phyloP scores from a whole-genome alignment of 2,888 invertebrate genomes.

The Melinaea menophilus region DNA sequence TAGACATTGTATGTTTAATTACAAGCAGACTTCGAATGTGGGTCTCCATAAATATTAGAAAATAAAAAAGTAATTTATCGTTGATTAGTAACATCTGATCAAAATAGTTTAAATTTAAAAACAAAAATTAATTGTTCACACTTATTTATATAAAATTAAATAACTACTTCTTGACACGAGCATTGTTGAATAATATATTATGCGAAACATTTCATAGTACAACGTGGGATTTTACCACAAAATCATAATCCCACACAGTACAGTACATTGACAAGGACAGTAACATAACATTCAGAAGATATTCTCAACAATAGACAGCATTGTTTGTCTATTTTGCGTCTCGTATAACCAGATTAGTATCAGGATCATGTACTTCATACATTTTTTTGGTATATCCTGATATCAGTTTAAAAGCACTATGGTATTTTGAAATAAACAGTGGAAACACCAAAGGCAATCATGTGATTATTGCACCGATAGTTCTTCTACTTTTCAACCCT shows the following conservation, averaged over 20 bases:
- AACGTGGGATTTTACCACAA: background rate
- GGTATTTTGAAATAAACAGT: too few species aligned
- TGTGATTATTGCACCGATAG: too few species aligned
- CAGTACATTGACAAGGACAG: constrained; percentile 3
- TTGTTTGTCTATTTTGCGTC: constrained; percentile 20
- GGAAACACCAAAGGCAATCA: too few species aligned
- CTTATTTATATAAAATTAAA: too few species aligned
- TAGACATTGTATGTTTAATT: constrained; percentile 15
- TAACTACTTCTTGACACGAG: too few species aligned
- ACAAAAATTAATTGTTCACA: too few species aligned
- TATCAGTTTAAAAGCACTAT: too few species aligned
- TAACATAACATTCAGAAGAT: constrained; percentile 8
- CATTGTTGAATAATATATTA: background rate
- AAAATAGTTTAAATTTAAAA: too few species aligned
- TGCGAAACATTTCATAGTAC: background rate
- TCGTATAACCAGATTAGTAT: constrained; percentile 17
- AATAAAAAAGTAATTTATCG: background rate
- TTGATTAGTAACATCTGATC: too few species aligned
- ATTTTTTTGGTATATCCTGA: background rate
- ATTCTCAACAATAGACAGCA: constrained; percentile 16
- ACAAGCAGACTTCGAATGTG: constrained; percentile 3
- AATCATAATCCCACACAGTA: constrained; percentile 2
- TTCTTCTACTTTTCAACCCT: too few species aligned
- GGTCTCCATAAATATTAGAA: background rate
- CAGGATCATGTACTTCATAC: background rate